Base-by-base conservation (phyloP, 2,888 invertebrate species). In the Trachelus iudaicus region DNA sequence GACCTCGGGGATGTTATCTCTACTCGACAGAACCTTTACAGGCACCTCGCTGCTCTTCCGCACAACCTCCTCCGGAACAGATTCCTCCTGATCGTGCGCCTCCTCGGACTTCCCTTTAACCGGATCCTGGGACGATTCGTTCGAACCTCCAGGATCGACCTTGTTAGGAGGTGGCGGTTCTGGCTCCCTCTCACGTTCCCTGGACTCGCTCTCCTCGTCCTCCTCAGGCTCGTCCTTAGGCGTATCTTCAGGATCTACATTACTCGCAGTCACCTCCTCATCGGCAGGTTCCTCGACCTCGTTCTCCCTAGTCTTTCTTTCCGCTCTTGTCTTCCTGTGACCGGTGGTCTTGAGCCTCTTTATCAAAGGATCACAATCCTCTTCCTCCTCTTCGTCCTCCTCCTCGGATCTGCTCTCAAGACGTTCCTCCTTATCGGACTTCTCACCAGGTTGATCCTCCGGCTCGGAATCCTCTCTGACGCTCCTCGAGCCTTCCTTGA, bases 111-210 rank as follows among this genome's bases (percentile, higher is more conserved):
- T 69, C 12, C 11, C 69, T 69, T 69, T 81, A 85, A 83, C 85
- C 83, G 85, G 86, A 81, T 82, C 56, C 69, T 68, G 73, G 71
- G 73, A 71, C 77, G 78, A 75, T 76, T 79, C 77, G 73, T 76
- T 73, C 12, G 34, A n/a, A 78, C 86, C 87, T 74, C 88, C 87
- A 23, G 87, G 80, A 73, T 89, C 88, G 75, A 85, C 83, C 80
- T 86, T 86, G 77, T 86, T 85, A 80, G 90, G 89, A 31, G 79
- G 79, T 80, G 89, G 89, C 40, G 90, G 90, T 75, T 91, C 91
- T 34, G 90, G 91, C 81, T 91, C 91, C 73, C 90, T 86, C 80
- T 91, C 91, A 4, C 91, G 84, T 76, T 91, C 90, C 68, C 90
- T 88, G 68, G 91, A 90, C 73, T 89, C 85, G 79, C 87, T 84